Conservation (phyloP, 2,797 vertebrate genomes). For the Sebastes cheni region DNA sequence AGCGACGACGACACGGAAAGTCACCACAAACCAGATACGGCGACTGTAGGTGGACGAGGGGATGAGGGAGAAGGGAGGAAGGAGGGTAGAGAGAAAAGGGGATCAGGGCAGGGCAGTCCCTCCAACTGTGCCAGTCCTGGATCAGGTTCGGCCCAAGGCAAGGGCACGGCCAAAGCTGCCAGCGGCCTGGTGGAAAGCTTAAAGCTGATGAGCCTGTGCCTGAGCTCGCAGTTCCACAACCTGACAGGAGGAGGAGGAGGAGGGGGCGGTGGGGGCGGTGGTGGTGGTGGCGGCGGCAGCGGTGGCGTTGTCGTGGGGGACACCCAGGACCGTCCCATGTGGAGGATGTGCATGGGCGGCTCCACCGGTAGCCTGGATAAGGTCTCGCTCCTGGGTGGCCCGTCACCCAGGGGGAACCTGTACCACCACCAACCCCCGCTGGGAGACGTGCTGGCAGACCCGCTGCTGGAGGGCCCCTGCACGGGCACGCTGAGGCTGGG, state of each 20-base stretch:
- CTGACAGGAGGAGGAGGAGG: conserved; percentile 71
- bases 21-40: conserved; percentile 77
- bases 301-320: conserved; percentile 78
- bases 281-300: conserved; percentile 22
- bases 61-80: conserved; percentile 77
- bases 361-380: conserved; percentile 85
- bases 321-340: conserved; percentile 90
- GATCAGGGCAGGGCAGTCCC: conserved; percentile 76
- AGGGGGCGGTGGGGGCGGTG: conserved; percentile 14
- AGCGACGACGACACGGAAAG: conserved; percentile 90
- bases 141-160: conserved; percentile 73
- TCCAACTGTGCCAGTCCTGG: conserved; percentile 75
- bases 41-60: conserved; percentile 67
- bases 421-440: conserved; percentile 64
- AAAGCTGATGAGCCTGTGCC: conserved; percentile 94
- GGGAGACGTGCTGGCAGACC: conserved; percentile 66
- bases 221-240: conserved; percentile 92
- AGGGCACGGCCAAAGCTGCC: conserved; percentile 80
- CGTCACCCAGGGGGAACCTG: conserved; percentile 70
- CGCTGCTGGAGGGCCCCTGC: conserved; percentile 79
- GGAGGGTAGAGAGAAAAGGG: conserved; percentile 42
- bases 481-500: conserved; percentile 84
- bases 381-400: conserved; percentile 77
- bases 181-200: conserved; percentile 95
- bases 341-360: conserved; percentile 96